Base-by-base conservation (phyloP, 2,113 vertebrate genomes). In the Vulpes vulpes region DNA sequence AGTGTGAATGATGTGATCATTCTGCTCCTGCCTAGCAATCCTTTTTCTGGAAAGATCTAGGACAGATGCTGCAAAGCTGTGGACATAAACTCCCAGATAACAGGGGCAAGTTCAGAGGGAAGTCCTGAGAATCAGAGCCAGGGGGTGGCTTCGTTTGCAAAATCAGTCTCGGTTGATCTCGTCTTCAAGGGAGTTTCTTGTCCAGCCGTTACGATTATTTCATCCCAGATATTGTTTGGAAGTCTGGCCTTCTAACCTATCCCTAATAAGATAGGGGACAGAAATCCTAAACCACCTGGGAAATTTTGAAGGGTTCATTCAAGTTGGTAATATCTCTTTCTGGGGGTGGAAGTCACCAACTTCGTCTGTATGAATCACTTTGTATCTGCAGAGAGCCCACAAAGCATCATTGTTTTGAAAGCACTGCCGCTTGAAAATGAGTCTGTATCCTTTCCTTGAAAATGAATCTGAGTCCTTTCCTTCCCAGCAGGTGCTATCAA, bases 361-460 rank as follows among this genome's bases (percentile, higher is more conserved):
- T 85, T 86, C 60, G 67, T 96, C 83, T 96, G 94, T 51, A 73
- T 95, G 95, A 85, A 93, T 93, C 84, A 57, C 78, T 97, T 93
- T 93, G 92, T 94, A 92, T 95, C 81, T 97, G 80, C 80, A 60
- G 91, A 59, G 20, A 43, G 25, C 51, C 57, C 69, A 96, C 95
- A 98, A 96, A 96, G 97, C 60, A 0, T 81, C 96, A 91, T 97
- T 97, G 91, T 98, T 95, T 86, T 78, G 49, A 93, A 84, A 95
- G 96, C 35, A 20, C 5, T 59, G 91, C 62, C 0, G 12, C 96
- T 95, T 95, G 93, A 74, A 96, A 96, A 87, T n/a, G 93, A 94
- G 96, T 96, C 98, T 94, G 94, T 85, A 80, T 91, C 60, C 60
- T 67, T 79, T 73, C 78, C 87, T 86, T 83, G 93, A 74, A 96